Evolutionary conservation across 64 coral and sea anemone species (phyloP).

Genomic region (Stichodactyla helianthus): DNA sequence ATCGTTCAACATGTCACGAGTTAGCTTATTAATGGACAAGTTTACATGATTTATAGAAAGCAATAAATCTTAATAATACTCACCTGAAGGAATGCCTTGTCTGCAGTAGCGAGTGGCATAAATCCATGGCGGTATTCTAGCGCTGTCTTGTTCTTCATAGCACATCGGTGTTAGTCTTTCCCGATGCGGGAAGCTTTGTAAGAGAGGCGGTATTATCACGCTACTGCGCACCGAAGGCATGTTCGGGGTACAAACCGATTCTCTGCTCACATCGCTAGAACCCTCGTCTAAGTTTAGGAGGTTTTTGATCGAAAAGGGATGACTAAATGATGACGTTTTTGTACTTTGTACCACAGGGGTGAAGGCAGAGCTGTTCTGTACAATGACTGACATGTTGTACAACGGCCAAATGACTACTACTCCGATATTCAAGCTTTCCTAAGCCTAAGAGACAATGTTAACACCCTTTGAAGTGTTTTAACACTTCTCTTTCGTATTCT

Average conservation of each 20-base stretch:
- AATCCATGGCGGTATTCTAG: neutral
- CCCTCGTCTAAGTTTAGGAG: neutral
- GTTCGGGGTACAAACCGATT: neutral
- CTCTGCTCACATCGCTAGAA: neutral
- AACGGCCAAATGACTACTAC: neutral
- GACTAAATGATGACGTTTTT: neutral
- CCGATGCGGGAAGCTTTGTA: neutral
- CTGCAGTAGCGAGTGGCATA: slow-evolving; percentile 14
- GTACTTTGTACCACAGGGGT: neutral
- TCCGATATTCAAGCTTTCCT: neutral
- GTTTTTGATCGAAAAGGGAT: slow-evolving; percentile 16
- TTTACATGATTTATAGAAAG: neutral
- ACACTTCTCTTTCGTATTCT: neutral
- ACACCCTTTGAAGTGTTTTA: slow-evolving; percentile 7
- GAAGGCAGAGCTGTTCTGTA: neutral
- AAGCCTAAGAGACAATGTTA: neutral
- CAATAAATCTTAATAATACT: neutral
- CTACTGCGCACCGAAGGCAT: neutral
- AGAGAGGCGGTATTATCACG: neutral
- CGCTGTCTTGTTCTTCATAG: neutral
- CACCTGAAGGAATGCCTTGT: slow-evolving; percentile 6
- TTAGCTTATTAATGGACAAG: neutral
- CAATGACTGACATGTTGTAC: neutral
- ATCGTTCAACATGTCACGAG: neutral
- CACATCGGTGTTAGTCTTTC: neutral